Percentiles rank a stretch among this genome's conserved stretches.
phyloP scores from a whole-genome alignment of 2,113 vertebrate species.

The zebrafish (Danio rerio) region GRCz12tu NC_133184.1:11061001-11061500 shows the following conservation, averaged over 20 bases:
- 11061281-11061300: background rate
- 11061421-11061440: no score
- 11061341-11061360: background rate
- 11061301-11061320: background rate
- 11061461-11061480: no score
- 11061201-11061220: background rate
- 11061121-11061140: constrained; percentile 32
- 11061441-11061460: no score
- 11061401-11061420: no score
- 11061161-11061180: constrained; percentile 19
- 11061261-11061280: no score
- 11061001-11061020: background rate
- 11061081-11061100: constrained; percentile 50
- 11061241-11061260: background rate
- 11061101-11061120: constrained; percentile 58
- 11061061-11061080: constrained; percentile 76
- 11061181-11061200: constrained; percentile 11
- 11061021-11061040: constrained; percentile 69
- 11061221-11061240: background rate
- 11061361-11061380: no score
- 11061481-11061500: no score
- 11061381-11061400: background rate
- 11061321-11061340: background rate
- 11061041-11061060: constrained; percentile 75
- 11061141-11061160: constrained; percentile 40